Percentiles rank a stretch among this genome's conserved stretches.
phyloP scores from a whole-genome alignment of 2,888 invertebrate genomes.

The Crematogaster levior region DNA sequence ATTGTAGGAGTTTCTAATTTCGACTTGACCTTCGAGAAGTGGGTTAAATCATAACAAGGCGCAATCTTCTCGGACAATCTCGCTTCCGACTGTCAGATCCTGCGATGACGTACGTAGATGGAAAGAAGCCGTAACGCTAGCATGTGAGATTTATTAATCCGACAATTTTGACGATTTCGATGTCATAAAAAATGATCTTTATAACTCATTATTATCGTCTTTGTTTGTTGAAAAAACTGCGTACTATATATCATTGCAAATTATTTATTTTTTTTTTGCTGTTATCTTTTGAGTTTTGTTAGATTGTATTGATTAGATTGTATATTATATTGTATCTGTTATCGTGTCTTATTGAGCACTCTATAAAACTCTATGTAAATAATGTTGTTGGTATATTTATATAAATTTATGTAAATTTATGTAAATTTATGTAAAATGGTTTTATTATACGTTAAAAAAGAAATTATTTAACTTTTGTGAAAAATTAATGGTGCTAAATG shows the following conservation, averaged over 20 bases:
- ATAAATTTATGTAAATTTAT: too few relatives aligned
- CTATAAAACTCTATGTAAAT: neutral
- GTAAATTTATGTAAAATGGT: too few relatives aligned
- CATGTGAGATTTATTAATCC: slow-evolving; percentile 19
- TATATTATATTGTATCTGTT: too few relatives aligned
- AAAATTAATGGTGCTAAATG: neutral
- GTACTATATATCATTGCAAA: neutral
- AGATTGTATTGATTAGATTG: neutral
- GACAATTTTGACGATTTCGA: slow-evolving; percentile 7
- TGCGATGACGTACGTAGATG: slow-evolving; percentile 4
- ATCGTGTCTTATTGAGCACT: too few relatives aligned
- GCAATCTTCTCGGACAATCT: slow-evolving; percentile 43
- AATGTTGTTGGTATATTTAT: neutral
- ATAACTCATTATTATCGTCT: slow-evolving; percentile 6
- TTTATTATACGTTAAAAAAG: neutral
- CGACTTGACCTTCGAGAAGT: slow-evolving; percentile 75
- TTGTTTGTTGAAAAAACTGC: neutral
- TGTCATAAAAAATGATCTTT: neutral
- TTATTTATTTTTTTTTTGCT: neutral
- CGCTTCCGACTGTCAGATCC: slow-evolving; percentile 49
- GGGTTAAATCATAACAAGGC: slow-evolving; percentile 71
- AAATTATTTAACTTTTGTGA: neutral
- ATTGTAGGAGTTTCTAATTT: slow-evolving; percentile 78
- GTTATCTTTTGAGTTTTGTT: too few relatives aligned
- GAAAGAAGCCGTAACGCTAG: neutral